Percentiles rank a stretch among this genome's conserved stretches.
phyloP scores from a whole-genome alignment of 2,888 invertebrate genomes.

The Phrixothrix hirtus region DNA sequence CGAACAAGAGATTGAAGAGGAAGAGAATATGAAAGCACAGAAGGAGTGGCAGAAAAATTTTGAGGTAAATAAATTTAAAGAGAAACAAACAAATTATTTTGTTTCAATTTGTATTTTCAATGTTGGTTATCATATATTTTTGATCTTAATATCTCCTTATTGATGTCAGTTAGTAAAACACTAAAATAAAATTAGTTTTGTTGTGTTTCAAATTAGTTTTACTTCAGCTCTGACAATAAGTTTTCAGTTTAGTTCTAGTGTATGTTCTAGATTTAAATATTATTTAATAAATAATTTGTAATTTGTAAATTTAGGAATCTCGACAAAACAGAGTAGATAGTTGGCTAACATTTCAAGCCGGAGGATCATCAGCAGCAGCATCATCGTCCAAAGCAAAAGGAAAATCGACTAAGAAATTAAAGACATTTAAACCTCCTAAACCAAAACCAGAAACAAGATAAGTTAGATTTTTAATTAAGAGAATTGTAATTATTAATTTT shows the following conservation, averaged over 20 bases:
- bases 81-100: too few relatives aligned
- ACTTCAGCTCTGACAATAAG: too few relatives aligned
- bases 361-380: too few relatives aligned
- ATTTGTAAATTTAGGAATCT: conserved; percentile 73
- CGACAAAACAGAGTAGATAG: conserved; percentile 89
- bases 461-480: conserved; percentile 41
- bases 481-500: neutral
- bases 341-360: conserved; percentile 89
- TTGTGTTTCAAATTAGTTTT: too few relatives aligned
- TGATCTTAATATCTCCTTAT: too few relatives aligned
- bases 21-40: conserved; percentile 85
- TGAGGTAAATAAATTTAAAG: conserved; percentile 79
- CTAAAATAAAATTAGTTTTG: too few relatives aligned
- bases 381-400: conserved; percentile 66
- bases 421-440: conserved; percentile 88
- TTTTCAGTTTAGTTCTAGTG: too few relatives aligned
- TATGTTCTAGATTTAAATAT: too few relatives aligned
- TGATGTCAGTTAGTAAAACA: too few relatives aligned
- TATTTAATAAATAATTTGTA: too few relatives aligned
- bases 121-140: too few relatives aligned
- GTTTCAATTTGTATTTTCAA: too few relatives aligned
- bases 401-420: conserved; percentile 79
- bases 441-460: conserved; percentile 92
- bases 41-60: conserved; percentile 99
- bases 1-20: conserved; percentile 90